Base-by-base conservation (phyloP, 2,113 vertebrate species). In the Craseonycteris thonglongyai region DNA sequence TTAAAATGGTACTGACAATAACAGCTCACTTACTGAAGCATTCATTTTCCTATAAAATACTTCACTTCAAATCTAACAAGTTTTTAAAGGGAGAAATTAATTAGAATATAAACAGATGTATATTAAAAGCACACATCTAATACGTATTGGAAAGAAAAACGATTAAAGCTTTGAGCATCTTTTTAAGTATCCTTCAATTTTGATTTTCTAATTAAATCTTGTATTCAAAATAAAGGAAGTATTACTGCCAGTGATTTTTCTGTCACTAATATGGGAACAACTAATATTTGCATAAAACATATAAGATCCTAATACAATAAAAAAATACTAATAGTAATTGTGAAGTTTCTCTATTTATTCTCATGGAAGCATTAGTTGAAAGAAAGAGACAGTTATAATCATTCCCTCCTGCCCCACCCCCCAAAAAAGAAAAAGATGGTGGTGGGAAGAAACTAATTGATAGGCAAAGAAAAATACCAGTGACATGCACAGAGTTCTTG, bases 11-110 rank as follows among this genome's bases (percentile, higher is more conserved):
- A 75, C 35, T 33, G 35, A 90, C 49, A 84, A 80, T 78, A 91
- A 63, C 35, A 78, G 24, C 58, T 95, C 56, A 71, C 79, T 97
- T 79, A 88, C 35, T n/a, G 49, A 72, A 30, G 54, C 30, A 92
- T 83, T 92, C 75, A 40, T 51, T 61, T 92, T 65, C 81, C 68
- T 75, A 79, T 83, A 90, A 95, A 96, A 56, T 85, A 85, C 81
- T 93, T n/a, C n/a, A n/a, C 18, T 51, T 96, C 66, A 93, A 92
- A 63, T 38, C 61, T 93, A 93, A 88, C 45, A 75, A 95, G 78
- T 88, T 96, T 90, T 26, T 76, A 96, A 96, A 95, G 58, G 18
- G 56, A 76, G 49, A 97, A 78, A 85, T 76, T 94, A 95, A 96
- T 95, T 94, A 71, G 56, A 93, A 68, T 90, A 94, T 74, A 96